Percentiles rank a stretch among this genome's conserved stretches.
Conservation (phyloP, 2,113 vertebrate genomes). For the Vidua macroura region DNA sequence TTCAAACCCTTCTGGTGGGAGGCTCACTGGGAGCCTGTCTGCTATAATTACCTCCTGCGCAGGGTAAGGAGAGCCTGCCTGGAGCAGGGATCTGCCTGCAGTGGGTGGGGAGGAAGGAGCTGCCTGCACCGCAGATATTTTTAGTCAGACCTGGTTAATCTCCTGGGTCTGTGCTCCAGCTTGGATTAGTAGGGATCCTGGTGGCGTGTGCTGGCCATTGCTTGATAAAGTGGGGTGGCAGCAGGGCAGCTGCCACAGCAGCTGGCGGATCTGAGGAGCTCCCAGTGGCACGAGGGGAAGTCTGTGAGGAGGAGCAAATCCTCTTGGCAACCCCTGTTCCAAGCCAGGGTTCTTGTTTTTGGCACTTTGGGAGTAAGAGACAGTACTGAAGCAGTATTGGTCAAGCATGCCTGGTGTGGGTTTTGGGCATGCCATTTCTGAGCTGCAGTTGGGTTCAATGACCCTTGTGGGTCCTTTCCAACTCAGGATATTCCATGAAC, state of each 20-base stretch:
- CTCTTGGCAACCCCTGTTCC: accelerated
- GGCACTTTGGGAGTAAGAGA: accelerated
- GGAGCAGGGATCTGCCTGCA: background rate
- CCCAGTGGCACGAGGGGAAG: accelerated
- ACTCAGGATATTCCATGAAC: background rate
- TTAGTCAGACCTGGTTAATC: background rate
- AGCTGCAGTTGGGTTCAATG: background rate
- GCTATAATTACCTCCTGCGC: background rate
- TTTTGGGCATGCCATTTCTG: background rate
- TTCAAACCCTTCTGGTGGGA: background rate
- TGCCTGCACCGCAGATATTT: background rate
- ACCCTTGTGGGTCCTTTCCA: background rate
- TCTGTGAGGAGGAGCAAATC: background rate
- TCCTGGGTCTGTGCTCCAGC: background rate
- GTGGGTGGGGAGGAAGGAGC: background rate
- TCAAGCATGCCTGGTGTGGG: background rate
- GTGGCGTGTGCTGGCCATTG: background rate
- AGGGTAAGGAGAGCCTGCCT: background rate
- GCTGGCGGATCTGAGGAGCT: background rate
- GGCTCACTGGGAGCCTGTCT: background rate
- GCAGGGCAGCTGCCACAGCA: background rate
- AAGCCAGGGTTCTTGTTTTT: background rate
- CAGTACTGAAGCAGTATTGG: background rate
- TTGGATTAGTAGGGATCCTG: background rate
- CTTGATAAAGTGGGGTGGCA: background rate